Conservation (phyloP, 2,113 vertebrate species). For the Colaptes auratus region DNA sequence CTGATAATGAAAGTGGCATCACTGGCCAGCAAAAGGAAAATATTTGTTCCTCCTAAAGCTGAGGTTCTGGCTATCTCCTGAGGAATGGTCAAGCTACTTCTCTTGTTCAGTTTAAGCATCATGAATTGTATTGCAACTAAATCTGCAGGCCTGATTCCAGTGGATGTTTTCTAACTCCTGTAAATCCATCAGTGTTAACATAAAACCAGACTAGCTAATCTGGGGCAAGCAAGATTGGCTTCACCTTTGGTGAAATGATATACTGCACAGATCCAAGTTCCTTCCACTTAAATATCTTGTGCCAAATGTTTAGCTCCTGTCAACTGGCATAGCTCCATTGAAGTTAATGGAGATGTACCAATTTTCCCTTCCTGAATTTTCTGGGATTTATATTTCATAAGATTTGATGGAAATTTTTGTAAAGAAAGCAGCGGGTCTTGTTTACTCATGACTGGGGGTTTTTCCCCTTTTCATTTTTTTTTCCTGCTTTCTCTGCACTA, state of each 20-base stretch:
- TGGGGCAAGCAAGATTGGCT: background rate
- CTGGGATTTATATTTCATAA: background rate
- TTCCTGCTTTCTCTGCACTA: constrained; percentile 28
- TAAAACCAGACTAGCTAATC: background rate
- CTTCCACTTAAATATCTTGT: background rate
- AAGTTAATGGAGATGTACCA: background rate
- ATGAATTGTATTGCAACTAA: background rate
- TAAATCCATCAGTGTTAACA: background rate
- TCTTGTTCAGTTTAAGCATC: background rate
- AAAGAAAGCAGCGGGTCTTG: background rate
- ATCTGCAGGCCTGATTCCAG: background rate
- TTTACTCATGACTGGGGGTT: background rate
- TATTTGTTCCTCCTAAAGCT: background rate
- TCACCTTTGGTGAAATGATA: background rate
- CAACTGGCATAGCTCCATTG: background rate
- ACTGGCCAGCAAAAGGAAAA: background rate
- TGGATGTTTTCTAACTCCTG: background rate
- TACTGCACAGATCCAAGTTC: background rate
- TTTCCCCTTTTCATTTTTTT: constrained; percentile 4
- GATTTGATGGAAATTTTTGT: background rate
- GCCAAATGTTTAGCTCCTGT: background rate
- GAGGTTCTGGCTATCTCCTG: background rate
- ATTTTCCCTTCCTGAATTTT: background rate
- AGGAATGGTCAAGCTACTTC: background rate
- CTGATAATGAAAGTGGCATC: background rate